Percentiles rank a stretch among this genome's conserved stretches.
Evolutionary conservation across 2,888 invertebrate species (phyloP).

Genomic region (Branchellion lobata): DNA sequence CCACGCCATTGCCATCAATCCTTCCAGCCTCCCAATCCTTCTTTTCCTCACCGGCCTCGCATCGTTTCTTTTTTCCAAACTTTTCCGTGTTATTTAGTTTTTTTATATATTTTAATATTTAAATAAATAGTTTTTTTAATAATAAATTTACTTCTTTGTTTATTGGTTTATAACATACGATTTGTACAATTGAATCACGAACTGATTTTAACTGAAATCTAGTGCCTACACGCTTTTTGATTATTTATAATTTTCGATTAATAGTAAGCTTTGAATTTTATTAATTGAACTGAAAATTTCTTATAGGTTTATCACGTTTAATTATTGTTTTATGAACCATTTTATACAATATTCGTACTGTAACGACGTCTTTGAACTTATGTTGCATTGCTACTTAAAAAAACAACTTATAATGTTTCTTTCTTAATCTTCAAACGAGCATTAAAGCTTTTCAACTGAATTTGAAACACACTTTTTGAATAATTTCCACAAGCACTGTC

Average conservation of each 20-base stretch:
- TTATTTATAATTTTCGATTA: background rate
- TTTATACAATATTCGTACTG: too few relatives aligned
- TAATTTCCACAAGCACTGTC: too few relatives aligned
- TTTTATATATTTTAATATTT: background rate
- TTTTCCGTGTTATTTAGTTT: background rate
- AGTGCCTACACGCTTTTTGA: background rate
- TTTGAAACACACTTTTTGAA: too few relatives aligned
- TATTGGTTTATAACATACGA: background rate
- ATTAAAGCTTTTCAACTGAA: too few relatives aligned
- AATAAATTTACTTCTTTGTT: background rate
- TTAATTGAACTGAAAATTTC: background rate
- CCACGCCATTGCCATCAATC: conserved; percentile 20
- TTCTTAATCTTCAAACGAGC: too few relatives aligned
- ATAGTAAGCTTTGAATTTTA: background rate
- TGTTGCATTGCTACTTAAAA: too few relatives aligned
- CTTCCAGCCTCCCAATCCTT: background rate
- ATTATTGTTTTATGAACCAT: too few relatives aligned
- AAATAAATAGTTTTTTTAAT: background rate
- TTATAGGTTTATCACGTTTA: too few relatives aligned
- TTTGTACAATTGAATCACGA: background rate
- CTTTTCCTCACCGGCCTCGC: background rate
- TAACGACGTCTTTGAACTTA: too few relatives aligned
- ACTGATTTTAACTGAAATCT: background rate
- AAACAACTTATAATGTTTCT: too few relatives aligned
- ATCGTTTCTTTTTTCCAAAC: background rate